Percentiles rank a stretch among this genome's conserved stretches.
Conservation (phyloP, 92 coral and sea anemone genomes). For the Virgularia gustaviana region DNA sequence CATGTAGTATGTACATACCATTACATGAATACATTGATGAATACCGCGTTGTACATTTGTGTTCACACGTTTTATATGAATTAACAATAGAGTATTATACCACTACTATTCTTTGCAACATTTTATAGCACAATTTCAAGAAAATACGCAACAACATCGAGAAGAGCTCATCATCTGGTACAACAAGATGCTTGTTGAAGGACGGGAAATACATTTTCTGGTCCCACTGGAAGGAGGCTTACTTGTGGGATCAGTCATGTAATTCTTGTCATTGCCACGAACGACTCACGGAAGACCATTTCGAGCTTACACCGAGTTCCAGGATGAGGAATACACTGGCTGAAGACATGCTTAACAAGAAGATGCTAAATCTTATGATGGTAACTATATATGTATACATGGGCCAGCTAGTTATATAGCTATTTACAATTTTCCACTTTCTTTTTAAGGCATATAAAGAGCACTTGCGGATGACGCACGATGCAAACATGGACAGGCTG, state of each 20-base stretch:
- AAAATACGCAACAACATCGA: constrained; percentile 50
- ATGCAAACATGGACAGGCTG: background rate
- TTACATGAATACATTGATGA: too few relatives aligned
- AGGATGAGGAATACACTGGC: constrained; percentile 56
- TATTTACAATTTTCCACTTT: background rate
- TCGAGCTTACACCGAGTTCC: constrained; percentile 49
- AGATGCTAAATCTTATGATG: constrained; percentile 57
- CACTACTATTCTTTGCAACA: too few relatives aligned
- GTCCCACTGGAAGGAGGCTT: constrained; percentile 53
- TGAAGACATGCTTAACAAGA: constrained; percentile 43
- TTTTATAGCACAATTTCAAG: constrained; percentile 52
- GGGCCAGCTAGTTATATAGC: background rate
- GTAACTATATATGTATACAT: constrained; percentile 4
- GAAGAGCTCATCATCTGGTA: constrained; percentile 43
- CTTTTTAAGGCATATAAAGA: constrained; percentile 1
- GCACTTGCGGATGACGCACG: background rate
- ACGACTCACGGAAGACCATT: constrained; percentile 32
- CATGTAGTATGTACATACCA: background rate
- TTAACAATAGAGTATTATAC: too few relatives aligned
- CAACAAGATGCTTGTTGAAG: constrained; percentile 33
- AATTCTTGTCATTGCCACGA: constrained; percentile 52
- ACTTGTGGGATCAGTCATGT: constrained; percentile 54
- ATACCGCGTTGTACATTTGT: too few relatives aligned
- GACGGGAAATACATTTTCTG: constrained; percentile 46
- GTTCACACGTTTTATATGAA: too few relatives aligned